These are phyloP conservation scores for Menidia beryllina DNA, from an alignment of 2,113 vertebrate genomes.

Conservation along the genomic window DNA sequence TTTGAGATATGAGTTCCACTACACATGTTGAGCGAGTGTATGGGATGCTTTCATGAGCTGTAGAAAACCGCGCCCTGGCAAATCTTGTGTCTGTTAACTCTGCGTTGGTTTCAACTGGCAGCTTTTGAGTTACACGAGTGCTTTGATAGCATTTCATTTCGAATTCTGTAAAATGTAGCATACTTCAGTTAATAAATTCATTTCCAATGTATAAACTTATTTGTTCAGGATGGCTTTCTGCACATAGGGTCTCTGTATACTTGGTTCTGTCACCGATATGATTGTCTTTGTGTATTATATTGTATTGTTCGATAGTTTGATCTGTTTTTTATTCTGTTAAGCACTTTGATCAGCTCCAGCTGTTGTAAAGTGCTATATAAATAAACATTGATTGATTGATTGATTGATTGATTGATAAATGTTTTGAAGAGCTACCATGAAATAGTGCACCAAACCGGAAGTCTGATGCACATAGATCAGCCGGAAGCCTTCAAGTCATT, in stretches of 20 bases:
- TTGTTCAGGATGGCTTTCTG: too few relatives aligned
- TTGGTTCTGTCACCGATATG: too few relatives aligned
- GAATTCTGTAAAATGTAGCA: conserved; percentile 5
- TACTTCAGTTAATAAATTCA: conserved; percentile 30
- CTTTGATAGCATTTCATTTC: conserved; percentile 31
- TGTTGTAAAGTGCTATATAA: too few relatives aligned
- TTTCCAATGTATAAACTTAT: conserved; percentile 9
- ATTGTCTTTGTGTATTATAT: too few relatives aligned
- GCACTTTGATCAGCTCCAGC: too few relatives aligned
- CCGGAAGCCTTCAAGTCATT: not conserved
- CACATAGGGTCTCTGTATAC: too few relatives aligned
- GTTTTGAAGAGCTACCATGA: not conserved
- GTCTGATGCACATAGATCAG: conserved; percentile 4
- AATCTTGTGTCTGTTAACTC: conserved; percentile 7
- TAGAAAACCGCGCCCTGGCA: not conserved
- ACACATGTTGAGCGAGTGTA: conserved; percentile 6
- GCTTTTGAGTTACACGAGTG: conserved; percentile 17
- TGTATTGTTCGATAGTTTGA: too few relatives aligned
- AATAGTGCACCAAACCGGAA: conserved; percentile 2
- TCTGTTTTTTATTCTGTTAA: too few relatives aligned
- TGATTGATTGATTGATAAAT: too few relatives aligned
- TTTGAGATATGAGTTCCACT: not conserved
- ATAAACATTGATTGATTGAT: too few relatives aligned
- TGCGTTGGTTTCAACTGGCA: conserved; percentile 7
- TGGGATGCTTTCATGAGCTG: not conserved